Evolutionary conservation across 2,888 invertebrate genomes (phyloP).

Genomic region (Ypsolopha scabrella): DNA sequence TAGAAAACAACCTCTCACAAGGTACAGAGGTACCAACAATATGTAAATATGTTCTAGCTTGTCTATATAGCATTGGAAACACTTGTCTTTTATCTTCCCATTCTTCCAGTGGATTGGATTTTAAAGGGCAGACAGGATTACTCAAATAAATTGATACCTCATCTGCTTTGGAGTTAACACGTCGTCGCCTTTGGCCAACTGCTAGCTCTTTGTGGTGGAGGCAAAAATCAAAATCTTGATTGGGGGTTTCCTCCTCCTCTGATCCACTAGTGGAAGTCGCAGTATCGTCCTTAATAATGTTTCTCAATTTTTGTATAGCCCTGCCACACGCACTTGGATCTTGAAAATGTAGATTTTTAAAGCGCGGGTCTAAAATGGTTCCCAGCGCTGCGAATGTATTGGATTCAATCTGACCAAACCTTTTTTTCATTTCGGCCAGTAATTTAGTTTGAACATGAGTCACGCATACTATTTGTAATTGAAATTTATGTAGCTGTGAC

Average conservation of each 20-base stretch:
- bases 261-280: constrained; percentile 4
- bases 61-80: constrained; percentile 8
- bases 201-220: constrained; percentile 10
- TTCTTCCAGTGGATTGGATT: constrained; percentile 7
- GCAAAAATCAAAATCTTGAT: constrained; percentile 12
- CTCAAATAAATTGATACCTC: constrained; percentile 8
- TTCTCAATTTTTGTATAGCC: constrained; percentile 14
- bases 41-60: constrained; percentile 14
- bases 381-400: constrained; percentile 11
- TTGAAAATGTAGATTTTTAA: constrained; percentile 11
- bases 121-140: constrained; percentile 8
- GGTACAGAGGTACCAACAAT: constrained; percentile 3
- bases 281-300: constrained; percentile 1
- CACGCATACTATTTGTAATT: not conserved
- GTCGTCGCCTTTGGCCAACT: constrained; percentile 9
- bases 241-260: constrained; percentile 9
- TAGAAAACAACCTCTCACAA: constrained; percentile 8
- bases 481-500: constrained; percentile 9
- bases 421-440: constrained; percentile 9
- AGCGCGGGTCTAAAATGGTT: constrained; percentile 11
- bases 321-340: constrained; percentile 14
- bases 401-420: constrained; percentile 11
- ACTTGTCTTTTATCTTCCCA: constrained; percentile 7
- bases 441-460: constrained; percentile 8
- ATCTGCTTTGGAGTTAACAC: constrained; percentile 7